Conservation (phyloP, 2,113 vertebrate species). For the Spea bombifrons region DNA sequence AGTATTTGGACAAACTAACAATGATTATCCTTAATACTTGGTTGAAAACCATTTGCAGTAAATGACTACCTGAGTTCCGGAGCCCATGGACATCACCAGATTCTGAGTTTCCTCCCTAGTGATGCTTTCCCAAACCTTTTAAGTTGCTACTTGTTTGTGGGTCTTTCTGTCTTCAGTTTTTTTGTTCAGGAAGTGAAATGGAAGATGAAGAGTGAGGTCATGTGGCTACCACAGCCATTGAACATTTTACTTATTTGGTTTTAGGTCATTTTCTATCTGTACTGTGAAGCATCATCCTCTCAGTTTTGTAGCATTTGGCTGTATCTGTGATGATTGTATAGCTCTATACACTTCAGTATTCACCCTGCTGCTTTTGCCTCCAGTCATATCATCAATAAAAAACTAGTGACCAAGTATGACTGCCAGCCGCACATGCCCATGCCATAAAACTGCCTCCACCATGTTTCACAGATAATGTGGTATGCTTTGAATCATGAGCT, state of each 20-base stretch:
- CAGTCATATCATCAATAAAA: slow-evolving; percentile 7
- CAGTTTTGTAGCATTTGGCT: not conserved
- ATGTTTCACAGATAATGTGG: slow-evolving; percentile 15
- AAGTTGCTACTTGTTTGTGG: slow-evolving; percentile 8
- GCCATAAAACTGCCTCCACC: slow-evolving; percentile 18
- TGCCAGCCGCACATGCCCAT: not conserved
- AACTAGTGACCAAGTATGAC: too few species aligned
- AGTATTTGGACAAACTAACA: not conserved
- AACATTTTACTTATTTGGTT: not conserved
- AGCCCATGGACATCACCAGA: slow-evolving; percentile 15
- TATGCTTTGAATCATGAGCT: slow-evolving; percentile 7
- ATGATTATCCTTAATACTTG: not conserved
- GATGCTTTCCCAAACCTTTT: slow-evolving; percentile 6
- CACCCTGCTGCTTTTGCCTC: not conserved
- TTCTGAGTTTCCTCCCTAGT: not conserved
- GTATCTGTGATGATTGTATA: not conserved
- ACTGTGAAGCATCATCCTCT: slow-evolving; percentile 9
- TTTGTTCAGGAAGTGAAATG: not conserved
- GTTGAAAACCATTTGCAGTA: slow-evolving; percentile 16
- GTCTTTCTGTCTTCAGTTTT: slow-evolving; percentile 3
- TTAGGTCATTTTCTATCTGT: slow-evolving; percentile 11
- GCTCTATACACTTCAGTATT: slow-evolving; percentile 3
- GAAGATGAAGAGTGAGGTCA: not conserved
- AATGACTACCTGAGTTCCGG: slow-evolving; percentile 10
- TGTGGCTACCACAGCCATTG: not conserved